These are phyloP conservation scores for Plectrocnemia conspersa DNA, from an alignment of 1,140 invertebrate species.

Conservation along the genomic window DNA sequence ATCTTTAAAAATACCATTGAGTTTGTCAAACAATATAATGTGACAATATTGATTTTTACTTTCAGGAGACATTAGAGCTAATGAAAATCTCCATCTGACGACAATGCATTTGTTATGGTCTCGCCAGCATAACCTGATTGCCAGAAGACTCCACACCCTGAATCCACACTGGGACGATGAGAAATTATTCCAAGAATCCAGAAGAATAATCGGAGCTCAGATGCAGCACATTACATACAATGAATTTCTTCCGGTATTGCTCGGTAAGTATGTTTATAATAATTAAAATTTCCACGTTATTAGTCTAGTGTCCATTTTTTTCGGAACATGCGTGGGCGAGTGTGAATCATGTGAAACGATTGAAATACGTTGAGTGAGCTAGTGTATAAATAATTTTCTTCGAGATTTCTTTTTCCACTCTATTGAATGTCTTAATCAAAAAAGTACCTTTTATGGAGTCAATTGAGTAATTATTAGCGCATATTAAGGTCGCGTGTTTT, in stretches of 20 bases:
- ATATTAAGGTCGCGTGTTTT: too few relatives aligned
- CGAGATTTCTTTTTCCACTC: too few relatives aligned
- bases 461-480: too few relatives aligned
- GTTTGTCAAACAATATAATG: conserved; percentile 9
- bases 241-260: conserved; percentile 79
- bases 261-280: conserved; percentile 53
- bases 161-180: conserved; percentile 86
- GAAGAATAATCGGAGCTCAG: conserved; percentile 75
- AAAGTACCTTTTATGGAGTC: too few relatives aligned
- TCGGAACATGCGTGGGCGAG: too few relatives aligned
- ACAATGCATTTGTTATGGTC: conserved; percentile 77
- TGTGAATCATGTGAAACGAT: too few relatives aligned
- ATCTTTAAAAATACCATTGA: conserved; percentile 1
- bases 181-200: conserved; percentile 70
- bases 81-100: conserved; percentile 78
- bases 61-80: conserved; percentile 69
- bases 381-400: too few relatives aligned
- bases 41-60: conserved; percentile 18
- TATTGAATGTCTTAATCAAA: too few relatives aligned
- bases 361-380: too few relatives aligned
- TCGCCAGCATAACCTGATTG: conserved; percentile 80
- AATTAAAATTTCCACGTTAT: neutral
- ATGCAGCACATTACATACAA: conserved; percentile 84
- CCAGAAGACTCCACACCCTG: conserved; percentile 53
- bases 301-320: too few relatives aligned